phyloP scores from a whole-genome alignment of 1,140 invertebrate genomes.

The Hestina assimilis region DNA sequence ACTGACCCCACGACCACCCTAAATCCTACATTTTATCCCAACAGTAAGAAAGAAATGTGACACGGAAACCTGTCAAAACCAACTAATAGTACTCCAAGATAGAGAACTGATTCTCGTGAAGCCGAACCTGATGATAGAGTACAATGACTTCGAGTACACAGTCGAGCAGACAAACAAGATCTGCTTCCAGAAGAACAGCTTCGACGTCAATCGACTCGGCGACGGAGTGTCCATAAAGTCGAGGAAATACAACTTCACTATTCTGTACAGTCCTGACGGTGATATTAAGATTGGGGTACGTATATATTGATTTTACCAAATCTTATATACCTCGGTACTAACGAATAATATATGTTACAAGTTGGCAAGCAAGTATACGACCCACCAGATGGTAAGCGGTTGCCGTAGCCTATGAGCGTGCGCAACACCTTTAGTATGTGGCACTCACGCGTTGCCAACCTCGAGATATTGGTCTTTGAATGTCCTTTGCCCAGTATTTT shows the following conservation, averaged over 20 bases:
- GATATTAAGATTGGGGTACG: constrained; percentile 86
- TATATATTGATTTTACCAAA: no score
- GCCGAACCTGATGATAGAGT: constrained; percentile 82
- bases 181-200: constrained; percentile 80
- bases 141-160: constrained; percentile 81
- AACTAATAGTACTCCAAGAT: constrained; percentile 80
- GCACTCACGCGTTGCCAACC: no score
- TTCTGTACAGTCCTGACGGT: constrained; percentile 83
- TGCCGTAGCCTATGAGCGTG: no score
- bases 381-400: no score
- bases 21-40: constrained; percentile 11
- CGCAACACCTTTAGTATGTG: no score
- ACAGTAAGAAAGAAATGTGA: constrained; percentile 84
- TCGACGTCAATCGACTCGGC: constrained; percentile 83
- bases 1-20: no score
- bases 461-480: no score
- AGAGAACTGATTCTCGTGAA: constrained; percentile 80
- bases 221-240: constrained; percentile 84
- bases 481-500: no score
- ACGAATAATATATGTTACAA: no score
- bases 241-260: constrained; percentile 84
- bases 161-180: constrained; percentile 84
- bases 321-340: no score
- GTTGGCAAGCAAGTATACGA: no score
- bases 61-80: constrained; percentile 76